A percentile compares a stretch with the other conserved stretches of the same genome.
These are phyloP conservation scores for Adelges cooleyi DNA, from an alignment of 1,140 invertebrate species.

Conservation along the genomic window DNA sequence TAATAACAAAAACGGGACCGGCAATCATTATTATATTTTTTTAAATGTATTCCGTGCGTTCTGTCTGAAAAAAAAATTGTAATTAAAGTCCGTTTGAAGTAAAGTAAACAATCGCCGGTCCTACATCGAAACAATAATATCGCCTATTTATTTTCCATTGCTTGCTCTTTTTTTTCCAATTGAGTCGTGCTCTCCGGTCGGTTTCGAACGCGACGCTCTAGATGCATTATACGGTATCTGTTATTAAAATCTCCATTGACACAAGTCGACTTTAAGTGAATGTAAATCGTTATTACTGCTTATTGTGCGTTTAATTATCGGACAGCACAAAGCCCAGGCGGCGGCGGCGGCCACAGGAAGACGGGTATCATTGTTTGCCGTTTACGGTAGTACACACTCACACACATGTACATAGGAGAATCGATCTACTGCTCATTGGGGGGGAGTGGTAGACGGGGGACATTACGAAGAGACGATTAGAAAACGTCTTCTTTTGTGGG, in stretches of 20 bases:
- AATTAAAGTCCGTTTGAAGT: too few species aligned
- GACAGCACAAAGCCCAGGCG: conserved; percentile 18
- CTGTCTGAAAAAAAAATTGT: too few species aligned
- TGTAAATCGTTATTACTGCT: conserved; percentile 23
- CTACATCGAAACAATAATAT: too few species aligned
- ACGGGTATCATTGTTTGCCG: conserved; percentile 19
- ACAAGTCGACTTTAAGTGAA: conserved; percentile 3
- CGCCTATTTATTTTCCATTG: too few species aligned
- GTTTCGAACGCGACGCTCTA: background rate
- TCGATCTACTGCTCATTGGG: conserved; percentile 15
- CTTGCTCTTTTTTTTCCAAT: background rate
- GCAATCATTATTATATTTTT: too few species aligned
- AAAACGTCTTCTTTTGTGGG: conserved; percentile 23
- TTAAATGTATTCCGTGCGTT: too few species aligned
- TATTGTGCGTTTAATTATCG: conserved; percentile 24
- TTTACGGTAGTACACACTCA: conserved; percentile 25
- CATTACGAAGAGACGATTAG: conserved; percentile 8
- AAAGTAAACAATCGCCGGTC: too few species aligned
- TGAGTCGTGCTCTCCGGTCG: background rate
- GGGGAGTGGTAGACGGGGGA: too few species aligned
- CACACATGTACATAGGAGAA: too few species aligned
- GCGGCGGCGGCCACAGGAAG: conserved; percentile 5
- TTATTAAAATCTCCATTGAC: conserved; percentile 8
- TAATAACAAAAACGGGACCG: too few species aligned
- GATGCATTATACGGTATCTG: background rate